Conservation (phyloP, 2,113 vertebrate species). For the Aphyosemion australe region DNA sequence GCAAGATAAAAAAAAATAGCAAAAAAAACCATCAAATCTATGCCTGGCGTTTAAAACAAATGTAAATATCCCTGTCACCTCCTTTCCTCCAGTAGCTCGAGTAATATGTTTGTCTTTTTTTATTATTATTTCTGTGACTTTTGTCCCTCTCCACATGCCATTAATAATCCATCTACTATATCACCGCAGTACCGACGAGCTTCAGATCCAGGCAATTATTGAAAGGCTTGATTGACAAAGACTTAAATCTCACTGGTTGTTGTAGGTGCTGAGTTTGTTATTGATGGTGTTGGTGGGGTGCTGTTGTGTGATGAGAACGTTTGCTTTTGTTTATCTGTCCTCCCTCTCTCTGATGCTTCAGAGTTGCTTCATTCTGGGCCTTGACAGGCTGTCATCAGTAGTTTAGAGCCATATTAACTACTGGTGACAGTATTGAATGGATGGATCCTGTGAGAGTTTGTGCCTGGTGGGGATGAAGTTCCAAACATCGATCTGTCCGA, state of each 20-base stretch:
- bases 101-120: not conserved
- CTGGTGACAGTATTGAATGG: slow-evolving; percentile 19
- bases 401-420: slow-evolving; percentile 11
- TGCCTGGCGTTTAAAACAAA: too few species aligned
- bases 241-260: slow-evolving; percentile 4
- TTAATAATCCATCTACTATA: not conserved
- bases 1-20: not conserved
- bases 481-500: slow-evolving; percentile 10
- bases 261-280: slow-evolving; percentile 14
- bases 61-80: too few species aligned
- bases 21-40: not conserved
- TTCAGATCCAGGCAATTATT: not conserved
- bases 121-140: not conserved
- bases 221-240: slow-evolving; percentile 18
- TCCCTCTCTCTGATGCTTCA: not conserved
- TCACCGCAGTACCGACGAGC: not conserved
- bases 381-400: slow-evolving; percentile 34
- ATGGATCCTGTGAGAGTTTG: slow-evolving; percentile 2
- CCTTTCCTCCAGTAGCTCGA: not conserved
- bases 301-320: slow-evolving; percentile 16
- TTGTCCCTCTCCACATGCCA: not conserved
- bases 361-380: slow-evolving; percentile 15
- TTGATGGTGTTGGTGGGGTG: slow-evolving; percentile 12
- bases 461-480: slow-evolving; percentile 8
- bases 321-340: slow-evolving; percentile 1